Percentiles rank a stretch among this genome's conserved stretches.
Conservation (phyloP, 2,113 vertebrate genomes). For the Corvus hawaiiensis region DNA sequence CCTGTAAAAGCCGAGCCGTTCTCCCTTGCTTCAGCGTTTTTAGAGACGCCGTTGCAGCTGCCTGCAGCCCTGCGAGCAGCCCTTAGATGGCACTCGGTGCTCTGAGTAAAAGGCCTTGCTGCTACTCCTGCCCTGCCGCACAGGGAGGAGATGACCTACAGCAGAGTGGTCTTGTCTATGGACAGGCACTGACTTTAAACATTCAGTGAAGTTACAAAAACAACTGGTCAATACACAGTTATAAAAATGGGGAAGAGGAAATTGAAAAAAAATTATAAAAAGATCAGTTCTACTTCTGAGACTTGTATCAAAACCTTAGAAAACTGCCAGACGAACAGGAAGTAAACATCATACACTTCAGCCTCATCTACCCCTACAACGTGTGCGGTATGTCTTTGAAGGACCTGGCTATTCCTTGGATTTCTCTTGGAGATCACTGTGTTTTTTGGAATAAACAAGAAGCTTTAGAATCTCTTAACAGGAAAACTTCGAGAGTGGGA, state of each 20-base stretch:
- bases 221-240: neutral
- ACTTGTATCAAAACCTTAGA: slow-evolving; percentile 52
- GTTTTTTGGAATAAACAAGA: neutral
- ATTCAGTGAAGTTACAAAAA: slow-evolving; percentile 26
- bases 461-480: neutral
- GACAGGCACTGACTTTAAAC: slow-evolving; percentile 2
- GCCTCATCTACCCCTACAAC: neutral
- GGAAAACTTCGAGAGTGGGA: neutral
- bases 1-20: neutral
- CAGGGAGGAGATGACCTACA: neutral
- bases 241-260: slow-evolving; percentile 37
- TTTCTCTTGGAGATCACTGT: neutral
- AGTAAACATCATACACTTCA: slow-evolving; percentile 5
- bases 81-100: slow-evolving; percentile 59
- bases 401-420: neutral
- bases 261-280: slow-evolving; percentile 27
- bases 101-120: neutral
- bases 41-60: neutral
- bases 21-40: neutral
- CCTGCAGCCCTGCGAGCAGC: neutral
- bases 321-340: slow-evolving; percentile 21
- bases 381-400: fast-evolving
- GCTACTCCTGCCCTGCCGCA: neutral
- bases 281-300: slow-evolving; percentile 6
- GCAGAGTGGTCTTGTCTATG: neutral